phyloP scores from a whole-genome alignment of 2,797 vertebrate genomes.

The Iguana delicatissima region DNA sequence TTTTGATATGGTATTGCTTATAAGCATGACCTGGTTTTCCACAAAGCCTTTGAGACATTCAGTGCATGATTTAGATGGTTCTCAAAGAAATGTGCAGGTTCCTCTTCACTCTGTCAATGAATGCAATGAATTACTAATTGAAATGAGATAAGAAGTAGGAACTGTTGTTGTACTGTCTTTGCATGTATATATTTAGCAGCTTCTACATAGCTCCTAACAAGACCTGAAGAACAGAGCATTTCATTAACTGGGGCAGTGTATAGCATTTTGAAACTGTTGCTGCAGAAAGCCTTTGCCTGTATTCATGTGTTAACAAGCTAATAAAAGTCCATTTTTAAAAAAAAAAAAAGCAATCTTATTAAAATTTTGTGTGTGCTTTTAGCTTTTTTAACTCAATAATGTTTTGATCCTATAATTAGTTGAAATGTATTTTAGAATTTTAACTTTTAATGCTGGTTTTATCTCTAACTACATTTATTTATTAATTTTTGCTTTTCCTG shows the following conservation, averaged over 20 bases:
- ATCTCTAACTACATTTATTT: too few species aligned
- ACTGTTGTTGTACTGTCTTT: not conserved
- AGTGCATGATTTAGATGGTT: not conserved
- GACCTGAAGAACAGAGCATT: not conserved
- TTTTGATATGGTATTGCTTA: not conserved
- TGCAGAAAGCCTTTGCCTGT: not conserved
- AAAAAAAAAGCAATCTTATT: not conserved
- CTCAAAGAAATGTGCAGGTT: not conserved
- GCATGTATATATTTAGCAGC: not conserved
- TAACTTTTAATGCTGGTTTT: too few species aligned
- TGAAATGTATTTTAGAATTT: too few species aligned
- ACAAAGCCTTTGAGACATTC: not conserved
- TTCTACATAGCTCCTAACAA: not conserved
- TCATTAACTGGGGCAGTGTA: not conserved
- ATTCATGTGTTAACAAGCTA: not conserved
- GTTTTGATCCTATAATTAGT: too few species aligned
- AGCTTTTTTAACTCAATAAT: too few species aligned
- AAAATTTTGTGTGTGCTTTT: too few species aligned
- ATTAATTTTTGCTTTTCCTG: too few species aligned
- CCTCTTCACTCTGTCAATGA: not conserved
- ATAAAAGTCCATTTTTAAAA: too few species aligned
- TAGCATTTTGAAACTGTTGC: not conserved
- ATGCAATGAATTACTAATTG: not conserved
- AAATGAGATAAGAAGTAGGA: not conserved
- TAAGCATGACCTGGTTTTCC: not conserved